These are phyloP conservation scores for Heteronetta atricapilla DNA, from an alignment of 2,113 vertebrate species.

Conservation along the genomic window DNA sequence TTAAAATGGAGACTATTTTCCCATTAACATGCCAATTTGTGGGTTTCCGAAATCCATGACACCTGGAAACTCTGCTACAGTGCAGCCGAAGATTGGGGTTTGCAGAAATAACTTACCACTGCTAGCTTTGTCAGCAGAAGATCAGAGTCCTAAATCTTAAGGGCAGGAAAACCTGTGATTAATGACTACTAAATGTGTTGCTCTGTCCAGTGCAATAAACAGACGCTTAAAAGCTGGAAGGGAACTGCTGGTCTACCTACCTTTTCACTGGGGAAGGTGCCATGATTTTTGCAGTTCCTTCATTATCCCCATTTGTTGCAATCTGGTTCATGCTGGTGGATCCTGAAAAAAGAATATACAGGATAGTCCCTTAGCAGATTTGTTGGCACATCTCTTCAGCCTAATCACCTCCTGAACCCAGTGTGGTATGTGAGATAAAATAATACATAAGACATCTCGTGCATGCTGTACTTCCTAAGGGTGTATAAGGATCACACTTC, in stretches of 20 bases:
- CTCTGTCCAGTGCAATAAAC: neutral
- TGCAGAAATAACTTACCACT: neutral
- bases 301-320: conserved; percentile 74
- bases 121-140: neutral
- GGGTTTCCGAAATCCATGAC: neutral
- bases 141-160: neutral
- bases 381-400: neutral
- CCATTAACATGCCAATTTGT: neutral
- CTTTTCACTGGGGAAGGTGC: conserved; percentile 83
- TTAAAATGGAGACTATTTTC: neutral
- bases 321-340: conserved; percentile 73
- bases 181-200: neutral
- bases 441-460: neutral
- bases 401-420: neutral
- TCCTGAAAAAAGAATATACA: conserved; percentile 29
- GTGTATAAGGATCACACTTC: neutral
- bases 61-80: neutral
- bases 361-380: neutral
- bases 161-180: neutral
- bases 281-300: conserved; percentile 80
- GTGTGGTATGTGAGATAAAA: neutral
- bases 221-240: neutral
- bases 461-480: neutral
- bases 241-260: conserved; percentile 37
- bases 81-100: neutral